phyloP scores from a whole-genome alignment of 2,113 vertebrate species.

The Sphaerodactylus townsendi region DNA sequence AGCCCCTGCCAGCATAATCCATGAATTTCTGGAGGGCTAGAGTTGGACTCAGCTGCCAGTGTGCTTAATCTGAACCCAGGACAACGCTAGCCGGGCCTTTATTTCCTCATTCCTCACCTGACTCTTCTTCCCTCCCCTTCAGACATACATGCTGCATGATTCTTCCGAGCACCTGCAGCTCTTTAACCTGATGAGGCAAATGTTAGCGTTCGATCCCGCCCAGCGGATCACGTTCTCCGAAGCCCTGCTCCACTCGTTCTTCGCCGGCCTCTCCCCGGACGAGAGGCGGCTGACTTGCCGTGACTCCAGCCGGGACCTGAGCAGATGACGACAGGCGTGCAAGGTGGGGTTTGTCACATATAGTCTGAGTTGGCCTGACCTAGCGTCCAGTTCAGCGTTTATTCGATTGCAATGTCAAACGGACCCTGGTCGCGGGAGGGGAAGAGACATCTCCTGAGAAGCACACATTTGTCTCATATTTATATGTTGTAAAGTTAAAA shows the following conservation, averaged over 20 bases:
- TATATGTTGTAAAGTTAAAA: constrained; percentile 87
- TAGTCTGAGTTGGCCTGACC: fast-evolving
- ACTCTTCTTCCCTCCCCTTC: constrained; percentile 10
- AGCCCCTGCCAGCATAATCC: no score
- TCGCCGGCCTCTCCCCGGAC: constrained; percentile 76
- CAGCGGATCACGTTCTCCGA: constrained; percentile 87
- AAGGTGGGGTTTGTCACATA: not conserved
- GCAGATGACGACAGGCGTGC: constrained; percentile 75
- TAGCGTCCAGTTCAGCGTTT: no score
- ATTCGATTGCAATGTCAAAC: not conserved
- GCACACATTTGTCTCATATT: constrained; percentile 82
- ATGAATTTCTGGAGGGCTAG: no score
- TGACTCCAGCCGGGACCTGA: constrained; percentile 72
- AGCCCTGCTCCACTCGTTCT: constrained; percentile 89
- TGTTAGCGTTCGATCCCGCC: constrained; percentile 90
- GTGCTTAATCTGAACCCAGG: no score
- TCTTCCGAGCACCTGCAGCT: constrained; percentile 84
- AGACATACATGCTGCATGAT: constrained; percentile 90
- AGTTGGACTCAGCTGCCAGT: no score
- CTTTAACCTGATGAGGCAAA: constrained; percentile 90
- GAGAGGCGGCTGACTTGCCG: constrained; percentile 68
- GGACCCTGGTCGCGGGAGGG: constrained; percentile 39
- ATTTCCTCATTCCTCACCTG: fast-evolving
- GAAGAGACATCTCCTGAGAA: constrained; percentile 62
- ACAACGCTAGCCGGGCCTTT: fast-evolving